A percentile compares a stretch with the other conserved stretches of the same genome.
phyloP scores from a whole-genome alignment of 92 coral and sea anemone genomes.

The Anthopleura xanthogrammica region DNA sequence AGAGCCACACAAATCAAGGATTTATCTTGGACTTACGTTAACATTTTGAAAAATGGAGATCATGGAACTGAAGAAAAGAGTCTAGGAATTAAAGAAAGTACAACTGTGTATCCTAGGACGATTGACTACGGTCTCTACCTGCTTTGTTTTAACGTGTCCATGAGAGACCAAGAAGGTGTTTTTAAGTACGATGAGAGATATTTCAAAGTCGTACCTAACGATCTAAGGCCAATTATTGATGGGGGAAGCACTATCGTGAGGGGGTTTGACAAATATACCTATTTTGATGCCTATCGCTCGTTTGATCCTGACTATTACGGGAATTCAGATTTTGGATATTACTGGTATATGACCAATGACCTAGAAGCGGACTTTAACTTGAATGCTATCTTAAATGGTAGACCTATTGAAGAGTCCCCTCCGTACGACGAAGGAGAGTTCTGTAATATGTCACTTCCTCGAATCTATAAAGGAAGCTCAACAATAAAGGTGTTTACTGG shows the following conservation, averaged over 20 bases:
- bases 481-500: constrained; percentile 40
- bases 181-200: constrained; percentile 47
- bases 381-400: neutral
- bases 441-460: constrained; percentile 38
- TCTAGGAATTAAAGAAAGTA: constrained; percentile 17
- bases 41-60: constrained; percentile 9
- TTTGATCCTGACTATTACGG: constrained; percentile 62
- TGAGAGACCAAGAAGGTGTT: constrained; percentile 61
- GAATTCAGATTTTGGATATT: constrained; percentile 42
- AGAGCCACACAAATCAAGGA: constrained; percentile 55
- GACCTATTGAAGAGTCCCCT: constrained; percentile 33
- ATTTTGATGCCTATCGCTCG: constrained; percentile 36
- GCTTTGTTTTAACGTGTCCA: constrained; percentile 50
- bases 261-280: constrained; percentile 17
- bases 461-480: constrained; percentile 37
- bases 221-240: constrained; percentile 37
- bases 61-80: neutral
- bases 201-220: constrained; percentile 43
- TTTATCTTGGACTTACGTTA: constrained; percentile 37
- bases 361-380: constrained; percentile 7
- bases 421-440: constrained; percentile 27
- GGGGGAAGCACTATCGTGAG: constrained; percentile 45
- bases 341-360: constrained; percentile 63
- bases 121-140: constrained; percentile 52
- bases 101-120: constrained; percentile 29